Evolutionary conservation across 1,140 invertebrate species (phyloP).

Genomic region (Achroia grisella): DNA sequence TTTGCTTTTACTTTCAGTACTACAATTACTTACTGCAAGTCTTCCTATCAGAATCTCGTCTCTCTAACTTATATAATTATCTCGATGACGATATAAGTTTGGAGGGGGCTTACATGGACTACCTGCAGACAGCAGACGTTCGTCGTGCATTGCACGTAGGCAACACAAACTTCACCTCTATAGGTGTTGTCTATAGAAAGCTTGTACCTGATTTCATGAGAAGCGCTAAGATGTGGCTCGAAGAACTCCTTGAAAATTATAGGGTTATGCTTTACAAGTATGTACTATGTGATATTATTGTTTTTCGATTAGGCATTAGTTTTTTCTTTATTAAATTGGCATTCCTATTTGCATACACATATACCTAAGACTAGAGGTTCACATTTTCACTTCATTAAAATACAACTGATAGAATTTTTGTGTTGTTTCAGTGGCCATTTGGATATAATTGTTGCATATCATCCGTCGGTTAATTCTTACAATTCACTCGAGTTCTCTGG

Average conservation of each 20-base stretch:
- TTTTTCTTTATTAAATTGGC: no score
- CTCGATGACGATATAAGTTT: constrained; percentile 70
- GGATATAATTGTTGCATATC: constrained; percentile 89
- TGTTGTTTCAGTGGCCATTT: constrained; percentile 87
- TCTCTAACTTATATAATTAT: constrained; percentile 80
- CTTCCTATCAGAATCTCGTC: constrained; percentile 75
- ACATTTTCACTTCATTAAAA: no score
- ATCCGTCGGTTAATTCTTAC: constrained; percentile 84
- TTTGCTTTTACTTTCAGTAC: constrained; percentile 41
- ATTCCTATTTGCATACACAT: no score
- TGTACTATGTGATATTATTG: constrained; percentile 10
- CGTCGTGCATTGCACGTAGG: constrained; percentile 75
- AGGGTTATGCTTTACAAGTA: constrained; percentile 75
- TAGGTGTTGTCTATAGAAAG: constrained; percentile 76
- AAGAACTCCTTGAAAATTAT: constrained; percentile 78
- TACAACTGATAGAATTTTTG: constrained; percentile 3
- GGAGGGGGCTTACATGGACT: constrained; percentile 68
- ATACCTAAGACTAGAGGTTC: no score
- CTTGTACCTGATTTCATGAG: constrained; percentile 85
- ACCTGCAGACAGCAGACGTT: constrained; percentile 76
- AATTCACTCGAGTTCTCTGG: constrained; percentile 79
- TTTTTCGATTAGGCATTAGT: no score
- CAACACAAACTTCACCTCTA: constrained; percentile 74
- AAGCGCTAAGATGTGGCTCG: constrained; percentile 82
- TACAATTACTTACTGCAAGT: constrained; percentile 68